Conservation (phyloP, 1,140 invertebrate genomes). For the Hycleus cichorii region DNA sequence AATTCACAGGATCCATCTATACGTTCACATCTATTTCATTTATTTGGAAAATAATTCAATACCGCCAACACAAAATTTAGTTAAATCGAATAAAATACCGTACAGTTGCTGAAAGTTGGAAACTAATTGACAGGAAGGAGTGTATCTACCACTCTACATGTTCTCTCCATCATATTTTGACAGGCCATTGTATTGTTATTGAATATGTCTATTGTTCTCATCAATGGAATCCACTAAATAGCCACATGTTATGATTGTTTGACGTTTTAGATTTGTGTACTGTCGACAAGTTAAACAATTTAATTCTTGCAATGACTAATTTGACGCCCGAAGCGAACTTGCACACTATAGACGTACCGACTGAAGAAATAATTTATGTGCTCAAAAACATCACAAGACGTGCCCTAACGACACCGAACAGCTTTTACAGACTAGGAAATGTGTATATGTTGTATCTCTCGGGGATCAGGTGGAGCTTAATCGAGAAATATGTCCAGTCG, state of each 20-base stretch:
- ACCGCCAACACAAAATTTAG: not conserved
- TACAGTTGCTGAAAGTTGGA: not conserved
- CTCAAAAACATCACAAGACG: constrained; percentile 17
- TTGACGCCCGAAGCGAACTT: too few relatives aligned
- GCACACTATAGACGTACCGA: too few relatives aligned
- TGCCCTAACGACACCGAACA: constrained; percentile 16
- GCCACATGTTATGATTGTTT: constrained; percentile 4
- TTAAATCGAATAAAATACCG: constrained; percentile 2
- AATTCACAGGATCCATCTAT: constrained; percentile 10
- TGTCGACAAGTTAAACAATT: too few relatives aligned
- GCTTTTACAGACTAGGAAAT: constrained; percentile 13
- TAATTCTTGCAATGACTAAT: too few relatives aligned
- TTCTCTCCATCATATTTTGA: constrained; percentile 10
- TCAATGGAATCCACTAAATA: constrained; percentile 3
- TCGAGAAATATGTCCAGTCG: constrained; percentile 21
- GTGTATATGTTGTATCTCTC: constrained; percentile 2
- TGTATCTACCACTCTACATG: constrained; percentile 1
- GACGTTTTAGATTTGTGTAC: not conserved
- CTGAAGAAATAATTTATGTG: constrained; percentile 7
- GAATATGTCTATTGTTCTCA: constrained; percentile 16
- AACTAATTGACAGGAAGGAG: constrained; percentile 9
- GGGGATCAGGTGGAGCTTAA: constrained; percentile 18
- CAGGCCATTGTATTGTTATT: constrained; percentile 14
- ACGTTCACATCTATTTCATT: not conserved
- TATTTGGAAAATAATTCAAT: constrained; percentile 1